A percentile compares a stretch with the other conserved stretches of the same genome.
Conservation (phyloP, 2,113 vertebrate genomes). For the Ivindomyrus marchei region DNA sequence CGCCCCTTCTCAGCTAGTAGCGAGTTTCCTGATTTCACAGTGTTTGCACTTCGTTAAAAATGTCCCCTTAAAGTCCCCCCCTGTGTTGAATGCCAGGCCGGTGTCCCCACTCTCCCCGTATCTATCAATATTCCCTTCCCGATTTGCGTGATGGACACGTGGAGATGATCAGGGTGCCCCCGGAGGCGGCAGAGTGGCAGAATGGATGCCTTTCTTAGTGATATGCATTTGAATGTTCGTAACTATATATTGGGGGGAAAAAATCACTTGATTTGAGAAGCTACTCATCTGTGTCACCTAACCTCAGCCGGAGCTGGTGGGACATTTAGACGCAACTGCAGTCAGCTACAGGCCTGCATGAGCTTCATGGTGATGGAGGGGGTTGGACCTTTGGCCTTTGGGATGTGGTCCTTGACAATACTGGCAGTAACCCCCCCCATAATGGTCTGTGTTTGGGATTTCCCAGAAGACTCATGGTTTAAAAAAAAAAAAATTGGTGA, state of each 20-base stretch:
- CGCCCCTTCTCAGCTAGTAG: background rate
- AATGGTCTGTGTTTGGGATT: background rate
- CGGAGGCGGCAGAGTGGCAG: background rate
- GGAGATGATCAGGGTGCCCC: rapidly evolving
- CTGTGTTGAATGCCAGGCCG: background rate
- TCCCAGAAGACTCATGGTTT: background rate
- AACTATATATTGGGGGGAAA: background rate
- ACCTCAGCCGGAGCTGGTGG: background rate
- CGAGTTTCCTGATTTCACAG: conserved; percentile 2
- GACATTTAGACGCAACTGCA: background rate
- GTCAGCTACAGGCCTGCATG: background rate
- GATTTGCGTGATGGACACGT: background rate
- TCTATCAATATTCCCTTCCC: background rate
- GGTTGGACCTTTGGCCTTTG: background rate
- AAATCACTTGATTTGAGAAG: background rate
- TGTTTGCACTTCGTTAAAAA: background rate
- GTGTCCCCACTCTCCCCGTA: background rate
- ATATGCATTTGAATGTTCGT: background rate
- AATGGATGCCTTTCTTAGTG: background rate
- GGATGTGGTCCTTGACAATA: background rate
- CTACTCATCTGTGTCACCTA: background rate
- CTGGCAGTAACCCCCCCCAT: background rate
- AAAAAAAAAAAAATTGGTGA: background rate
- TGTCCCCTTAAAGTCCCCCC: background rate
- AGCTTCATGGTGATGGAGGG: background rate